phyloP scores from a whole-genome alignment of 1,140 invertebrate genomes.

The Mactra quadrangularis region DNA sequence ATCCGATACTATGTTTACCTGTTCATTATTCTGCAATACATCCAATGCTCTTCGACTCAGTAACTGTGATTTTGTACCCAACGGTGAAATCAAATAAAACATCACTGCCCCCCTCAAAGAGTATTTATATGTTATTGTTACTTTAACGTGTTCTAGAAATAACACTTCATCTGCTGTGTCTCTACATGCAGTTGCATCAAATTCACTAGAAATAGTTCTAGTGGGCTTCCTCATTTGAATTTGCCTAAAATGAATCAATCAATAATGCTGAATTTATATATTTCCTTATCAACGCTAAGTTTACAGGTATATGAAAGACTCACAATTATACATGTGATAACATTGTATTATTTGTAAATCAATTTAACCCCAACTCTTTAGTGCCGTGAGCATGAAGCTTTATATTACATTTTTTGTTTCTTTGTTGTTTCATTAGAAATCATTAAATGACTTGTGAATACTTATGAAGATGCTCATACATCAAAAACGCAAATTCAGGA shows the following conservation, averaged over 20 bases:
- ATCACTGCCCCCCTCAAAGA: not conserved
- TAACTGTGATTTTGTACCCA: not conserved
- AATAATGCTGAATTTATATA: not conserved
- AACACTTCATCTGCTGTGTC: not conserved
- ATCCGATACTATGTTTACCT: not conserved
- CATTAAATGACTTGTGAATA: too few relatives aligned
- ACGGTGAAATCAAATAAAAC: constrained; percentile 21
- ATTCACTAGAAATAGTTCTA: not conserved
- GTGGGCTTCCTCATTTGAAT: not conserved
- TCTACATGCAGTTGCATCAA: constrained; percentile 8
- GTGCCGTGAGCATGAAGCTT: too few relatives aligned
- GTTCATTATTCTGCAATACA: not conserved
- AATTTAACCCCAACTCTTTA: not conserved
- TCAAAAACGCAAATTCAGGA: too few relatives aligned
- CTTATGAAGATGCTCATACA: too few relatives aligned
- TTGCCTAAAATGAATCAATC: not conserved
- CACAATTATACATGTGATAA: not conserved
- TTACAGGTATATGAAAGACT: not conserved
- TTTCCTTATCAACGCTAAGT: not conserved
- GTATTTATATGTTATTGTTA: constrained; percentile 4
- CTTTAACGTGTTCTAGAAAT: constrained; percentile 20
- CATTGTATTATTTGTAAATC: not conserved
- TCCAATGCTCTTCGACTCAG: not conserved
- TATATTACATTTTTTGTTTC: too few relatives aligned
- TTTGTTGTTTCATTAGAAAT: too few relatives aligned